These are phyloP conservation scores for Melanotaenia maccullochi DNA, from an alignment of 2,797 vertebrate species.

Conservation along the genomic window DNA sequence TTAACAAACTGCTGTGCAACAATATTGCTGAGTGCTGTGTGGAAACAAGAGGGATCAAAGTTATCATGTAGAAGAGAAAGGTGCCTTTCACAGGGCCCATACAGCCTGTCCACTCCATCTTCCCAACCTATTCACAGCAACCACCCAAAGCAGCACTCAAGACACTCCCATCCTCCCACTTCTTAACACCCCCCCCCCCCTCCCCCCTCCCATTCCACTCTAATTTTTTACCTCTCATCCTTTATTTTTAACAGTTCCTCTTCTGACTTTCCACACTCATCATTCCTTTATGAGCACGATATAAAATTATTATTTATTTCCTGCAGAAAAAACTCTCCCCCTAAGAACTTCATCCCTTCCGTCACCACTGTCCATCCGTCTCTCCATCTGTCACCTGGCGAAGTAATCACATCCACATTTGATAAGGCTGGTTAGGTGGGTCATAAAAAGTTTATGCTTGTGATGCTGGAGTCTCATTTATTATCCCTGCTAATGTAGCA, in stretches of 20 bases:
- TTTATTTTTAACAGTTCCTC: slow-evolving; percentile 51
- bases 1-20: slow-evolving; percentile 83
- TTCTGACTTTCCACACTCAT: slow-evolving; percentile 38
- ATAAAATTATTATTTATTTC: slow-evolving; percentile 63
- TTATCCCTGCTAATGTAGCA: slow-evolving; percentile 83
- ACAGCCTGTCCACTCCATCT: slow-evolving; percentile 86
- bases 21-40: slow-evolving; percentile 87
- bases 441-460: slow-evolving; percentile 84
- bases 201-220: slow-evolving; percentile 68
- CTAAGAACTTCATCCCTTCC: slow-evolving; percentile 26
- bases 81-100: slow-evolving; percentile 77
- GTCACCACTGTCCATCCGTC: slow-evolving; percentile 63
- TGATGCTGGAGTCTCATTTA: slow-evolving; percentile 80
- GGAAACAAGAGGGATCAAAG: slow-evolving; percentile 86
- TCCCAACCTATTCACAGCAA: slow-evolving; percentile 73
- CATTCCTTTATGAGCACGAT: slow-evolving; percentile 30
- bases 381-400: slow-evolving; percentile 73
- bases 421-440: slow-evolving; percentile 81
- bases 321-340: slow-evolving; percentile 2
- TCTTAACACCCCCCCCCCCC: slow-evolving; percentile 63
- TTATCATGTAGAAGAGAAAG: slow-evolving; percentile 84
- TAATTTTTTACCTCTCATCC: slow-evolving; percentile 70
- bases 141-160: slow-evolving; percentile 71
- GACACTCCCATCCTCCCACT: slow-evolving; percentile 81
- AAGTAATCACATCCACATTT: slow-evolving; percentile 80